These are phyloP conservation scores for Parasteatoda tepidariorum DNA, from an alignment of 1,140 invertebrate genomes.

Conservation along the genomic window DNA sequence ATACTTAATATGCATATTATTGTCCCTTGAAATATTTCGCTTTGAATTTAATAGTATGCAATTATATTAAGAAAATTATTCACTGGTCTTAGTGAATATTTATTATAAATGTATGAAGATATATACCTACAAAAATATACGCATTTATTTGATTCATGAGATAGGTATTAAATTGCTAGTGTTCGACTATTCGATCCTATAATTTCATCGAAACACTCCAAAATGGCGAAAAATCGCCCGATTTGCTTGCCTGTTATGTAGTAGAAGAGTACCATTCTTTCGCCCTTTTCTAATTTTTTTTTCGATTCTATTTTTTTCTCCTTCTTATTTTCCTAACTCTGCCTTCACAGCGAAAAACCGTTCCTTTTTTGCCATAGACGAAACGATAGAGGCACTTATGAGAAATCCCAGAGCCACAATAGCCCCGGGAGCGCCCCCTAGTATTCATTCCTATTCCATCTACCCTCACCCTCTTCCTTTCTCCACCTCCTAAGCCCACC, in stretches of 20 bases:
- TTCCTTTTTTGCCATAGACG: background rate
- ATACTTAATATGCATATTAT: too few relatives aligned
- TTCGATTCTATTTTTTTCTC: background rate
- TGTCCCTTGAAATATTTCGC: too few relatives aligned
- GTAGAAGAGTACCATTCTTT: background rate
- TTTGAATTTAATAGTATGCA: too few relatives aligned
- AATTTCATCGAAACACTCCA: too few relatives aligned
- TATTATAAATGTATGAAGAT: too few relatives aligned
- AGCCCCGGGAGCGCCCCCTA: conserved; percentile 49
- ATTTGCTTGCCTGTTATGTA: background rate
- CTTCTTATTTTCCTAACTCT: background rate
- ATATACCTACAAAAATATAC: too few relatives aligned
- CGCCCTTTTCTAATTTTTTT: background rate
- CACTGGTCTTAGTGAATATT: too few relatives aligned
- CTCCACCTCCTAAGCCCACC: background rate
- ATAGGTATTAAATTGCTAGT: too few relatives aligned
- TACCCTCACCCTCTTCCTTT: background rate
- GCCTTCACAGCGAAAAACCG: background rate
- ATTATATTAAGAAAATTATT: too few relatives aligned
- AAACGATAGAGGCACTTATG: conserved; percentile 56
- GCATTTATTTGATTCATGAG: too few relatives aligned
- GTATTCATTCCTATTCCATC: conserved; percentile 58
- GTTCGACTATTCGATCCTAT: too few relatives aligned
- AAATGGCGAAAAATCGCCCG: background rate
- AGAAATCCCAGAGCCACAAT: conserved; percentile 60